A percentile compares a stretch with the other conserved stretches of the same genome.
phyloP scores from a whole-genome alignment of 2,113 vertebrate species.

The Benitochromis conjunctus region DNA sequence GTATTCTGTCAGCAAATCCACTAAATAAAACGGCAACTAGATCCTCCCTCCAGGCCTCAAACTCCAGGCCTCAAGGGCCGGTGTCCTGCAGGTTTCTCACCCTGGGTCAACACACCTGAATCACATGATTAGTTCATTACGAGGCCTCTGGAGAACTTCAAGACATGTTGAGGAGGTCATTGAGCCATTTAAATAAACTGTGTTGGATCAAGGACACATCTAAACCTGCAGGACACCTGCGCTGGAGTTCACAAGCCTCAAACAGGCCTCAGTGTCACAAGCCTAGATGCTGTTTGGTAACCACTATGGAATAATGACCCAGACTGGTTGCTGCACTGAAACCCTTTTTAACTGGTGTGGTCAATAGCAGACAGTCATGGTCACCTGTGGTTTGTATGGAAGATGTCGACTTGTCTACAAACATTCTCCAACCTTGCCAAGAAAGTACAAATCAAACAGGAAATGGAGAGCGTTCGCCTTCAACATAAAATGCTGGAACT shows the following conservation, averaged over 20 bases:
- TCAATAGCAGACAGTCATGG: background rate
- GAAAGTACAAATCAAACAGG: background rate
- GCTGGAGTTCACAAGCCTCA: too few species aligned
- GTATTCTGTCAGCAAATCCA: rapidly evolving
- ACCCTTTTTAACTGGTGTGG: background rate
- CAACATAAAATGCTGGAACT: background rate
- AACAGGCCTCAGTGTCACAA: background rate
- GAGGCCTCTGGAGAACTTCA: background rate
- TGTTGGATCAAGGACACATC: background rate
- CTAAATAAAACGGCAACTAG: background rate
- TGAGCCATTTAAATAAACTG: background rate
- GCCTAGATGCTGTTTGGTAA: background rate
- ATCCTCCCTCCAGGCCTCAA: background rate
- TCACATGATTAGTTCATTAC: background rate
- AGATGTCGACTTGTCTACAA: background rate
- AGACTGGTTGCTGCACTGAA: background rate
- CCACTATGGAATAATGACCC: background rate
- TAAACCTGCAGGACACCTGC: background rate
- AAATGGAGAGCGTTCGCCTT: background rate
- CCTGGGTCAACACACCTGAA: background rate
- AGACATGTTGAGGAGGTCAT: too few species aligned
- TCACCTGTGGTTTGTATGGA: background rate
- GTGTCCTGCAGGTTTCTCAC: background rate
- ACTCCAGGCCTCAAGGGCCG: background rate
- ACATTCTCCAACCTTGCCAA: background rate